A percentile compares a stretch with the other conserved stretches of the same genome.
Evolutionary conservation across 2,113 vertebrate species (phyloP).

Genomic region (Myotis davidii): DNA sequence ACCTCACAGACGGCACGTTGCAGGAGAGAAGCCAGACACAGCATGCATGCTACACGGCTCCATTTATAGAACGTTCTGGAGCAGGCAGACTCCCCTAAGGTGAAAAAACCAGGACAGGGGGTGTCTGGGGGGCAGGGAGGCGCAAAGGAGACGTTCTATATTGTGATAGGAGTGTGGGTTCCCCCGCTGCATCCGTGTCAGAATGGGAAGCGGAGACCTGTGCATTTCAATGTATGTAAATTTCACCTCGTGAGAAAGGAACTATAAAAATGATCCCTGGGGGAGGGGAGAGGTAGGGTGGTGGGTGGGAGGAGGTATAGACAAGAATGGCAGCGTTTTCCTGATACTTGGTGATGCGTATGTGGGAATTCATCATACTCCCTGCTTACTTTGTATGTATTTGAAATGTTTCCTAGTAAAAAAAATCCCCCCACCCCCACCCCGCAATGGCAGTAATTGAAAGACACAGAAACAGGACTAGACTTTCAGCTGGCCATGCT

Average conservation of each 20-base stretch:
- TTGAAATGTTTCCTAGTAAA: not conserved
- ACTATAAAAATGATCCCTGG: too few species aligned
- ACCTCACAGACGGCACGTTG: accelerated
- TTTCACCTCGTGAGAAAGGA: not conserved
- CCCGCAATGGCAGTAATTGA: not conserved
- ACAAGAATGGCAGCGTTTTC: not conserved
- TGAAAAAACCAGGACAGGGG: not conserved
- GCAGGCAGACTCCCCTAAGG: not conserved
- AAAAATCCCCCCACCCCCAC: too few species aligned
- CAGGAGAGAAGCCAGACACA: accelerated
- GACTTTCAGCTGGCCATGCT: accelerated
- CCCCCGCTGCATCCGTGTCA: accelerated
- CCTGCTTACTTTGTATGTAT: not conserved
- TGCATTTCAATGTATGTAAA: not conserved
- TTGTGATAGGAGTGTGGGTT: not conserved
- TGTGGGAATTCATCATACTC: not conserved
- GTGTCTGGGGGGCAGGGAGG: not conserved
- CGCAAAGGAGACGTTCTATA: not conserved
- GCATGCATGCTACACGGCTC: accelerated
- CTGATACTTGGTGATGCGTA: not conserved
- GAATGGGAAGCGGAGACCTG: accelerated
- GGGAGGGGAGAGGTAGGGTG: too few species aligned
- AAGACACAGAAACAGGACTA: not conserved
- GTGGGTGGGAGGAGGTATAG: not conserved
- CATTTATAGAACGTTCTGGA: not conserved